Conservation (phyloP, 2,113 vertebrate species). For the Typhlomys cinereus region DNA sequence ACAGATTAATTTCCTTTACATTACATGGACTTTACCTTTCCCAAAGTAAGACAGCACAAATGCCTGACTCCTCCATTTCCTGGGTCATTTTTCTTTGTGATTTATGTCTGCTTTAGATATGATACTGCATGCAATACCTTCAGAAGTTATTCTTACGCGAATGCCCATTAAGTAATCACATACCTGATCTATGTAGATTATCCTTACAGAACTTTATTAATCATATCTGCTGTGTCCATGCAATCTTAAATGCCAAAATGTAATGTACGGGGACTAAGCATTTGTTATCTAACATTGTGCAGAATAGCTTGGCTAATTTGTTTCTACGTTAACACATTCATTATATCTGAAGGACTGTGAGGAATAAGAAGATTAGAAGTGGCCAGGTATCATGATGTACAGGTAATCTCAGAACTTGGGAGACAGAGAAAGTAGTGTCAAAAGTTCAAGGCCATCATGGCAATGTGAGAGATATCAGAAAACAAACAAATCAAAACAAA, state of each 20-base stretch:
- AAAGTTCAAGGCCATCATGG: not conserved
- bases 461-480: not conserved
- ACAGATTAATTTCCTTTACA: conserved; percentile 49
- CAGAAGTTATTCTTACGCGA: conserved; percentile 51
- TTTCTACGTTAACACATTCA: not conserved
- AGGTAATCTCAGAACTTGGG: not conserved
- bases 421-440: not conserved
- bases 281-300: not conserved
- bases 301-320: conserved; percentile 45
- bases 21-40: conserved; percentile 28
- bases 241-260: conserved; percentile 20
- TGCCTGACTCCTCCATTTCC: not conserved
- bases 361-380: not conserved
- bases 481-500: not conserved
- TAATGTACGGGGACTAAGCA: not conserved
- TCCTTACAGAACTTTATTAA: conserved; percentile 46
- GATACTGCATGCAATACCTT: not conserved
- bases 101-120: conserved; percentile 36
- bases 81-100: conserved; percentile 52
- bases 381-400: not conserved
- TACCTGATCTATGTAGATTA: conserved; percentile 41
- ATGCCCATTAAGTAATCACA: not conserved
- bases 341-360: not conserved
- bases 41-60: conserved; percentile 21
- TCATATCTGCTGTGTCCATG: not conserved